These are phyloP conservation scores for Heterodera schachtii DNA, from an alignment of 1,140 invertebrate genomes.

Conservation along the genomic window DNA sequence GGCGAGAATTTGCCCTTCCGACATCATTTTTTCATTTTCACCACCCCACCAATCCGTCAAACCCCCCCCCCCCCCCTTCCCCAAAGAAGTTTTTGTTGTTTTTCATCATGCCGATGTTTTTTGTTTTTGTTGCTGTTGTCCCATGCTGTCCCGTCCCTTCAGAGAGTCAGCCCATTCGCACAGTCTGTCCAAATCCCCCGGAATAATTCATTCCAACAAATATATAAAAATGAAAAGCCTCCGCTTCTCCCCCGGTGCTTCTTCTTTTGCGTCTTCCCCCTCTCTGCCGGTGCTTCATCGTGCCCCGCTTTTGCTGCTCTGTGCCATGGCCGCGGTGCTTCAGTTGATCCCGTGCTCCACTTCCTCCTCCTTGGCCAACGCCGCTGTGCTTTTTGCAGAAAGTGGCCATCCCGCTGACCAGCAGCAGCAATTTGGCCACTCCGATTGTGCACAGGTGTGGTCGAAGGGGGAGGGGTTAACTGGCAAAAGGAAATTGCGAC, in stretches of 20 bases:
- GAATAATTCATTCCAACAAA: background rate
- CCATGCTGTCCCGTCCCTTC: background rate
- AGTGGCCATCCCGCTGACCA: background rate
- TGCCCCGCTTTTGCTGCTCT: background rate
- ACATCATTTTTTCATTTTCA: background rate
- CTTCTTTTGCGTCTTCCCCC: background rate
- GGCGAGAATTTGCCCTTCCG: background rate
- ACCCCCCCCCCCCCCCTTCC: background rate
- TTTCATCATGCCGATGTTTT: background rate
- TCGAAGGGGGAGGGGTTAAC: too few relatives aligned
- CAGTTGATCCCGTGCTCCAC: background rate
- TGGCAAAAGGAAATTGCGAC: too few relatives aligned
- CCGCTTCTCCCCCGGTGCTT: background rate
- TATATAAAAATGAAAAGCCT: background rate
- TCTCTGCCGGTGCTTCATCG: background rate
- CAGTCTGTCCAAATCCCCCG: background rate
- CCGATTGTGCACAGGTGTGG: background rate
- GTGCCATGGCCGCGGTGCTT: background rate
- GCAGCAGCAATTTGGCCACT: background rate
- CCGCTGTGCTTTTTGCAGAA: background rate
- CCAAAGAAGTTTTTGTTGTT: too few relatives aligned
- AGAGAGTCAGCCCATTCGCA: background rate
- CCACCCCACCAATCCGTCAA: background rate
- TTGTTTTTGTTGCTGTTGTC: background rate
- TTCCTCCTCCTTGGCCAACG: background rate